Evolutionary conservation across 1,140 invertebrate genomes (phyloP).

Genomic region (Eciton burchellii): DNA sequence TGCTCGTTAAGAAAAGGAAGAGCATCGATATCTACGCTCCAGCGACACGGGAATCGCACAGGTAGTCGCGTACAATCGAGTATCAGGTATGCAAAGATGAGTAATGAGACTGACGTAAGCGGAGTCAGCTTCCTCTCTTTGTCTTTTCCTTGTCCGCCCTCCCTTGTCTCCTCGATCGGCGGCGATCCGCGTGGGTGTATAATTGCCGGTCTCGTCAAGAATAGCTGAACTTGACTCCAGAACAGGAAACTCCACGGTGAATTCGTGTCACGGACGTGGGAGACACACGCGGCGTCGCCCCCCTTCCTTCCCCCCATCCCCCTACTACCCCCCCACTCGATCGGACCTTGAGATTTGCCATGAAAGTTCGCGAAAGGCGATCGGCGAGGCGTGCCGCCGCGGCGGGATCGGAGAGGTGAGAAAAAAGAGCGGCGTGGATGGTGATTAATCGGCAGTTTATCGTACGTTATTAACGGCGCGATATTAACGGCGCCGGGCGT

Average conservation of each 20-base stretch:
- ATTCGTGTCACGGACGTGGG: slow-evolving; percentile 62
- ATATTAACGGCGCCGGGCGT: not conserved
- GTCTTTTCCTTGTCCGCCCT: not conserved
- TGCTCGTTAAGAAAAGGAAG: not conserved
- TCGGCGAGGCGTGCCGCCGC: not conserved
- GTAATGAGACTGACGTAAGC: slow-evolving; percentile 35
- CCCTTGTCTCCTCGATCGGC: not conserved
- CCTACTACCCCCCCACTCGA: too few species aligned
- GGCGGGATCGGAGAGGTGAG: not conserved
- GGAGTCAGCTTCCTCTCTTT: too few species aligned
- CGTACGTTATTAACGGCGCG: slow-evolving; percentile 16
- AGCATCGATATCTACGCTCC: slow-evolving; percentile 14
- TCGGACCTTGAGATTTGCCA: slow-evolving; percentile 46
- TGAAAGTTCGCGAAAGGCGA: slow-evolving; percentile 59
- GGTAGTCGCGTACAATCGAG: slow-evolving; percentile 17
- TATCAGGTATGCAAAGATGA: slow-evolving; percentile 25
- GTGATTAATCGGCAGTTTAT: slow-evolving; percentile 6
- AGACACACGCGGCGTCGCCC: slow-evolving; percentile 12
- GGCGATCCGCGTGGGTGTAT: slow-evolving; percentile 12
- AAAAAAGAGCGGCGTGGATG: slow-evolving; percentile 22
- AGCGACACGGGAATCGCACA: not conserved
- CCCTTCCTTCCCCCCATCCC: too few species aligned
- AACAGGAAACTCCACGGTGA: slow-evolving; percentile 61
- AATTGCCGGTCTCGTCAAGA: slow-evolving; percentile 41
- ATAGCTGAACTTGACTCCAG: slow-evolving; percentile 65